Conservation (phyloP, 2,113 vertebrate species). For the Phyllostomus hastatus region DNA sequence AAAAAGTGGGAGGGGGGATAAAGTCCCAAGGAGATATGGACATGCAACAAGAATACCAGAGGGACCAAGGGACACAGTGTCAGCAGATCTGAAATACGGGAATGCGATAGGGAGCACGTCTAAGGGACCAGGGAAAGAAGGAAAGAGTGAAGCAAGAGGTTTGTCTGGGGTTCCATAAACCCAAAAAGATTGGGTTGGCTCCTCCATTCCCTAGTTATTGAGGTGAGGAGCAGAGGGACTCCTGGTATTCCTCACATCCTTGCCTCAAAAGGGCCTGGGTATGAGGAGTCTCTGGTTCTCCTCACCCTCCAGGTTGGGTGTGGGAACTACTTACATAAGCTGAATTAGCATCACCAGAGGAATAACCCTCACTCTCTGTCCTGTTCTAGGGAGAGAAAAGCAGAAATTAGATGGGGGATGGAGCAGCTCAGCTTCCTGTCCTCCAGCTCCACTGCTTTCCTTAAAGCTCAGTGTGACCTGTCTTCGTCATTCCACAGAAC, state of each 20-base stretch:
- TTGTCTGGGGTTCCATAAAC: neutral
- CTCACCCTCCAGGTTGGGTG: neutral
- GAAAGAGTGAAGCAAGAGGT: neutral
- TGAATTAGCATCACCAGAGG: neutral
- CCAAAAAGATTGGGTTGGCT: no score
- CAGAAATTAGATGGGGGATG: neutral
- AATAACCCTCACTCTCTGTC: slow-evolving; percentile 30
- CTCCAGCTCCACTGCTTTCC: neutral
- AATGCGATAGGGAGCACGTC: neutral
- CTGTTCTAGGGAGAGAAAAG: slow-evolving; percentile 46
- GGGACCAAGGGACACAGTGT: neutral
- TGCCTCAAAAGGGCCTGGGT: neutral
- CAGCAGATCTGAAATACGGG: neutral
- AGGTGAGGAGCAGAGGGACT: neutral
- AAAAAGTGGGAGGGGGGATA: neutral
- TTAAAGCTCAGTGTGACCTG: neutral
- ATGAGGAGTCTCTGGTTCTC: neutral
- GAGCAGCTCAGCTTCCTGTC: neutral
- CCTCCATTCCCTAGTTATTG: neutral
- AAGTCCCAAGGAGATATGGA: neutral
- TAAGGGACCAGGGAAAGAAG: neutral
- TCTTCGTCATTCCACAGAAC: neutral
- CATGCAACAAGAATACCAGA: neutral
- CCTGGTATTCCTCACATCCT: neutral
- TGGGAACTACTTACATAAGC: slow-evolving; percentile 15